Evolutionary conservation across 2,888 invertebrate species (phyloP).

Genomic region (Esperia sulphurella): DNA sequence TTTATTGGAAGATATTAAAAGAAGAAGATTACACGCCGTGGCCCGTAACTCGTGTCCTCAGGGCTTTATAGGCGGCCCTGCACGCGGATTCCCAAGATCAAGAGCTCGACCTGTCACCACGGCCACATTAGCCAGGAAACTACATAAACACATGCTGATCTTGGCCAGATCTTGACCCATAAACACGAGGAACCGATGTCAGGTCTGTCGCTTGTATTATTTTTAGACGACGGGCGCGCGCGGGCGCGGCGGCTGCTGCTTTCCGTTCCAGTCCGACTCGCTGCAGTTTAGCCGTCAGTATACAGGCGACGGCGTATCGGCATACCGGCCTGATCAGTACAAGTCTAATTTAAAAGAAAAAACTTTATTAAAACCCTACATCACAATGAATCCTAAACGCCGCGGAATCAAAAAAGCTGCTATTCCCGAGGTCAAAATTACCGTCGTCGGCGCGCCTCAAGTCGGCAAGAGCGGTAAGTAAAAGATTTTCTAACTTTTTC

Average conservation of each 20-base stretch:
- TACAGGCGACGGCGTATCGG: neutral
- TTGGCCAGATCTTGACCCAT: constrained; percentile 79
- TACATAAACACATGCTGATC: constrained; percentile 71
- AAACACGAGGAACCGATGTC: constrained; percentile 68
- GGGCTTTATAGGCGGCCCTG: neutral
- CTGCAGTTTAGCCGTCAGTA: neutral
- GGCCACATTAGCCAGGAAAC: constrained; percentile 53
- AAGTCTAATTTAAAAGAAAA: constrained; percentile 10
- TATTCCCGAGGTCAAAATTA: constrained; percentile 93
- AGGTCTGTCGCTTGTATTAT: constrained; percentile 70
- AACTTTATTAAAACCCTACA: too few relatives aligned
- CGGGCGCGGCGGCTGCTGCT: constrained; percentile 18
- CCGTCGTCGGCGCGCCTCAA: constrained; percentile 92
- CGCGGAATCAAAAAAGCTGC: constrained; percentile 94
- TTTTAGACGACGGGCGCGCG: constrained; percentile 61
- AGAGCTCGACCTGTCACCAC: constrained; percentile 31
- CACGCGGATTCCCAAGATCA: constrained; percentile 14
- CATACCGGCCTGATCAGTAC: constrained; percentile 20
- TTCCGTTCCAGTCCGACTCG: too few relatives aligned
- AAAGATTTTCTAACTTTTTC: neutral
- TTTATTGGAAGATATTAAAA: too few relatives aligned
- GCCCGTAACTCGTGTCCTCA: too few relatives aligned
- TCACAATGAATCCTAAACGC: constrained; percentile 86
- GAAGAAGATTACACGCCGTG: too few relatives aligned
- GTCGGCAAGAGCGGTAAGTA: constrained; percentile 96